A percentile compares a stretch with the other conserved stretches of the same genome.
phyloP scores from a whole-genome alignment of 2,113 vertebrate genomes.

The Gavia stellata region DNA sequence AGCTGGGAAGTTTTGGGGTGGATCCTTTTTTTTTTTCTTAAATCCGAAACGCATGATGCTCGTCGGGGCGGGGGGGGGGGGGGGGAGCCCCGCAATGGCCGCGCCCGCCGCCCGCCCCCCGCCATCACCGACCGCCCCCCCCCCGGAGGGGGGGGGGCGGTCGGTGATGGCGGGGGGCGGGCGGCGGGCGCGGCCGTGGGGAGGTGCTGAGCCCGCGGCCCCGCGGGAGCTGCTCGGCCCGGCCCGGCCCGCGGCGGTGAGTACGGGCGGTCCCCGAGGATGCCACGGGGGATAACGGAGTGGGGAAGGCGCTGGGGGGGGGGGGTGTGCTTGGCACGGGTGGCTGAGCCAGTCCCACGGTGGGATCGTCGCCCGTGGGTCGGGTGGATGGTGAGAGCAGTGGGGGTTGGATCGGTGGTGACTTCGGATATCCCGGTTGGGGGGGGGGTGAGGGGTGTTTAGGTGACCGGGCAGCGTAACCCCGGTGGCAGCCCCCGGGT shows the following conservation, averaged over 20 bases:
- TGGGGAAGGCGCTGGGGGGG: too few species aligned
- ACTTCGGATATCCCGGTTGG: rapidly evolving
- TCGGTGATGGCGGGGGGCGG: background rate
- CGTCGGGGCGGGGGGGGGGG: background rate
- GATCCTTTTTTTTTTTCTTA: background rate
- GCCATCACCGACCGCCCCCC: background rate
- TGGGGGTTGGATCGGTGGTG: background rate
- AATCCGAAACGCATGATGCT: background rate
- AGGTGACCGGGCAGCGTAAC: rapidly evolving
- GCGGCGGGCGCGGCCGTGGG: background rate
- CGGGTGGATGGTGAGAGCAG: background rate
- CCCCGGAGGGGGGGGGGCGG: background rate
- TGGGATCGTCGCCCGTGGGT: background rate
- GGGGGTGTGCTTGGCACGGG: background rate
- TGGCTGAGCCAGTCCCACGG: background rate
- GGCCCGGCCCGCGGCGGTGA: background rate
- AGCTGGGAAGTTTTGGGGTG: background rate
- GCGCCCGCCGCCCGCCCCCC: background rate
- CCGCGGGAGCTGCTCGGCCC: background rate
- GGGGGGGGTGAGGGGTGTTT: too few species aligned
- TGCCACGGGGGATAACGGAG: background rate
- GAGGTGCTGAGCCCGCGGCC: background rate
- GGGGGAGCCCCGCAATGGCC: background rate
- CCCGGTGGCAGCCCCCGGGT: background rate
- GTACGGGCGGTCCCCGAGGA: background rate